These are phyloP conservation scores for Actinostola sp. DNA, from an alignment of 92 coral and sea anemone genomes.

Conservation along the genomic window DNA sequence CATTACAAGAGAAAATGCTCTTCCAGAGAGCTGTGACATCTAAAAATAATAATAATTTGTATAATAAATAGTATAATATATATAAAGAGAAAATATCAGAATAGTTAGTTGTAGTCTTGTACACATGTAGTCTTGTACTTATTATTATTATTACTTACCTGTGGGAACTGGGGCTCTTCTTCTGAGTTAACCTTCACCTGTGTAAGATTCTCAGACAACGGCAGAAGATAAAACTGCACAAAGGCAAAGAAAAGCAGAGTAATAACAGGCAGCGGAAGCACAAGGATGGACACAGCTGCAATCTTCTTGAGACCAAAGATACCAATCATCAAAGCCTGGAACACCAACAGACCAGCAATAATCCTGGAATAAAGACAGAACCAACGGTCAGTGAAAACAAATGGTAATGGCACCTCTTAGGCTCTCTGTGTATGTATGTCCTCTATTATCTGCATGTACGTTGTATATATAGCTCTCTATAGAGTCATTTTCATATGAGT, in stretches of 20 bases:
- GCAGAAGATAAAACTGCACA: conserved; percentile 61
- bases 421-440: no score
- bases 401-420: not conserved
- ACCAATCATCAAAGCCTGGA: conserved; percentile 85
- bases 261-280: conserved; percentile 79
- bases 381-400: not conserved
- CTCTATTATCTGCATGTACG: no score
- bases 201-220: conserved; percentile 56
- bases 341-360: conserved; percentile 82
- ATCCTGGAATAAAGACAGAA: conserved; percentile 55
- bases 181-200: conserved; percentile 53
- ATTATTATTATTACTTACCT: conserved; percentile 26
- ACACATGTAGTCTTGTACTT: no score
- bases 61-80: no score
- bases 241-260: conserved; percentile 76
- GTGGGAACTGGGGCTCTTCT: conserved; percentile 66
- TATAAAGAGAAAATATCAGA: no score
- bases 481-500: no score
- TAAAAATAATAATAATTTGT: no score
- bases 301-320: conserved; percentile 75
- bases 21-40: no score
- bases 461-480: no score
- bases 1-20: no score
- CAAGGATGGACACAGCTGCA: conserved; percentile 51
- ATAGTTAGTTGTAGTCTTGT: not conserved